Conservation (phyloP, 2,888 invertebrate genomes). For the Oxystoma pomonae region DNA sequence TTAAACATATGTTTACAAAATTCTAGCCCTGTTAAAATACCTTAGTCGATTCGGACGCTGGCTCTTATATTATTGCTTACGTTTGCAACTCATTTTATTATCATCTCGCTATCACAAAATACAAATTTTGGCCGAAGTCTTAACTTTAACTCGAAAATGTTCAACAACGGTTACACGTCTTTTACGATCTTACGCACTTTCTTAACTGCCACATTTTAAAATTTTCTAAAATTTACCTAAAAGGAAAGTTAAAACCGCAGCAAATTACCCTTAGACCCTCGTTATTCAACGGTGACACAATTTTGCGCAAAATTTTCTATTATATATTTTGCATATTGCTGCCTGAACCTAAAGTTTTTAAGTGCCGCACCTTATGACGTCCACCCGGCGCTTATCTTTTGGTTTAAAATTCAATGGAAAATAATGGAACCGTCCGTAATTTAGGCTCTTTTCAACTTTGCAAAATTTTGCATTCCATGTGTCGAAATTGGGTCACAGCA, state of each 20-base stretch:
- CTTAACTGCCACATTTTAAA: not conserved
- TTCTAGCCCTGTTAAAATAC: no score
- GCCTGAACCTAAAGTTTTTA: not conserved
- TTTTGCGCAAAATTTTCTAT: conserved; percentile 33
- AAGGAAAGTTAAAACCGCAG: not conserved
- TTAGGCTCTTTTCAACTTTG: conserved; percentile 8
- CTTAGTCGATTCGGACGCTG: no score
- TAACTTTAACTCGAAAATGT: no score
- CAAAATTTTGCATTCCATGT: conserved; percentile 21
- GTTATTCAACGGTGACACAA: conserved; percentile 27
- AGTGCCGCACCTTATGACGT: not conserved
- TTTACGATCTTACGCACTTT: not conserved
- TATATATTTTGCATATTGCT: conserved; percentile 32
- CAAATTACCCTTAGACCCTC: not conserved
- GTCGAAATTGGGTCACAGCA: conserved; percentile 19
- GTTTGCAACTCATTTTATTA: no score
- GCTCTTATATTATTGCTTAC: no score
- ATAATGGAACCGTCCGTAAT: not conserved
- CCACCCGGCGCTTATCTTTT: not conserved
- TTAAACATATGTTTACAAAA: no score
- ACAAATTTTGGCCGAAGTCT: no score
- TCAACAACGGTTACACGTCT: no score
- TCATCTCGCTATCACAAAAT: no score
- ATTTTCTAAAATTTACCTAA: not conserved
- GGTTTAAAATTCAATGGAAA: not conserved